Conservation (phyloP, 2,113 vertebrate genomes). For the Microtus montanus region DNA sequence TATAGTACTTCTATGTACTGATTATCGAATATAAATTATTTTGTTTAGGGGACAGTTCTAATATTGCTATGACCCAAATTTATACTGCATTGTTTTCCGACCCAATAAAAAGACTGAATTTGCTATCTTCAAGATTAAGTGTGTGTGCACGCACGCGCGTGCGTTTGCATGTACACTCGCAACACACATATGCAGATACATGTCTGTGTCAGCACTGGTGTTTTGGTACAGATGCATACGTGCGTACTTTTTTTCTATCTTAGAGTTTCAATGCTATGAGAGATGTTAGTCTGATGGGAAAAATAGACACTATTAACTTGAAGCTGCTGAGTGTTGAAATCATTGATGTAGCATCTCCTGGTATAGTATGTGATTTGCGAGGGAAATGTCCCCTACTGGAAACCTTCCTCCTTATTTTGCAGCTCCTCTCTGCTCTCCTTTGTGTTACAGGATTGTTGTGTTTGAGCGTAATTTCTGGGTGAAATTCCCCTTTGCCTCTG, state of each 20-base stretch:
- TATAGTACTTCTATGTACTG: not conserved
- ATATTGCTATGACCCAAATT: constrained; percentile 5
- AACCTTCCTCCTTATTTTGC: constrained; percentile 73
- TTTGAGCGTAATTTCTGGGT: constrained; percentile 89
- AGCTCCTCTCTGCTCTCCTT: constrained; percentile 81
- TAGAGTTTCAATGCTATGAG: not conserved
- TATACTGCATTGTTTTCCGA: not conserved
- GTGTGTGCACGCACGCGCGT: too few species aligned
- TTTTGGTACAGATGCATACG: not conserved
- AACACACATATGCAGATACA: not conserved
- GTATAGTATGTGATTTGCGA: constrained; percentile 44
- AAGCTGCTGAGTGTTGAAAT: constrained; percentile 11
- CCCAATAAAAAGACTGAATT: not conserved
- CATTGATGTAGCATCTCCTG: constrained; percentile 41
- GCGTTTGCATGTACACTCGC: not conserved
- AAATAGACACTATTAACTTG: constrained; percentile 49
- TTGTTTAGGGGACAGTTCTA: constrained; percentile 34
- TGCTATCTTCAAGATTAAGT: not conserved
- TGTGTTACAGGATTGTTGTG: constrained; percentile 87
- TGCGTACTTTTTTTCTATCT: not conserved
- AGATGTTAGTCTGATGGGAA: not conserved
- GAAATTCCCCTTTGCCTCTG: constrained; percentile 98
- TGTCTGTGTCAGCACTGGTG: not conserved
- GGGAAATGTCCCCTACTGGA: constrained; percentile 60
- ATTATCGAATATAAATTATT: constrained; percentile 5